phyloP scores from a whole-genome alignment of 2,113 vertebrate species.

The Cercocebus atys region DNA sequence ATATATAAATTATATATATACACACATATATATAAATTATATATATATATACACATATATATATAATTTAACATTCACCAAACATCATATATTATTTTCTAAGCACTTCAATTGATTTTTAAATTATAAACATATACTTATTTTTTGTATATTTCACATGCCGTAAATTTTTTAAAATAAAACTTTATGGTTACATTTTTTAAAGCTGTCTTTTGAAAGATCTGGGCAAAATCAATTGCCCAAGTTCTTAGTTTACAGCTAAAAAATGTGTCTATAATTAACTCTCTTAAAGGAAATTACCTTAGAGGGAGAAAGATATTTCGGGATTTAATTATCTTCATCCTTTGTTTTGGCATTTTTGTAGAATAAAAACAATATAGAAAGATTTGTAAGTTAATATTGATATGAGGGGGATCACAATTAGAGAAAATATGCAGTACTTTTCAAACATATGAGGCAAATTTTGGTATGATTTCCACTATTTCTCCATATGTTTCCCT shows the following conservation, averaged over 20 bases:
- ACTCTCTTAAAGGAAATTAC: neutral
- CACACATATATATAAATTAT: too few species aligned
- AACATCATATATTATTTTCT: neutral
- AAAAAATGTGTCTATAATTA: neutral
- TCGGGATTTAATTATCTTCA: neutral
- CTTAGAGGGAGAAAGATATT: neutral
- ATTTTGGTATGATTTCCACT: neutral
- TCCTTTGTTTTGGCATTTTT: neutral
- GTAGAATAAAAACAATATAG: neutral
- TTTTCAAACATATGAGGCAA: neutral
- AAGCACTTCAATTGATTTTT: neutral
- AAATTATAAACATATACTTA: neutral
- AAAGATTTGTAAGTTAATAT: constrained; percentile 2
- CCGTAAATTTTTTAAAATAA: neutral
- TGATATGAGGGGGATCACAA: neutral
- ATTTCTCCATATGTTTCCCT: neutral
- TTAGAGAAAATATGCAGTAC: neutral
- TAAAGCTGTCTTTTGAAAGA: neutral
- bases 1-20: too few species aligned
- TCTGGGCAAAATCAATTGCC: neutral
- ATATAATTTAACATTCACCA: neutral
- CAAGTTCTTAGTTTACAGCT: neutral
- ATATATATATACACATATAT: rapidly evolving
- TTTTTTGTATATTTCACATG: neutral
- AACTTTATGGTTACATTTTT: neutral